Evolutionary conservation across 1,140 invertebrate species (phyloP).

Genomic region (Drosophila ananassae): DNA sequence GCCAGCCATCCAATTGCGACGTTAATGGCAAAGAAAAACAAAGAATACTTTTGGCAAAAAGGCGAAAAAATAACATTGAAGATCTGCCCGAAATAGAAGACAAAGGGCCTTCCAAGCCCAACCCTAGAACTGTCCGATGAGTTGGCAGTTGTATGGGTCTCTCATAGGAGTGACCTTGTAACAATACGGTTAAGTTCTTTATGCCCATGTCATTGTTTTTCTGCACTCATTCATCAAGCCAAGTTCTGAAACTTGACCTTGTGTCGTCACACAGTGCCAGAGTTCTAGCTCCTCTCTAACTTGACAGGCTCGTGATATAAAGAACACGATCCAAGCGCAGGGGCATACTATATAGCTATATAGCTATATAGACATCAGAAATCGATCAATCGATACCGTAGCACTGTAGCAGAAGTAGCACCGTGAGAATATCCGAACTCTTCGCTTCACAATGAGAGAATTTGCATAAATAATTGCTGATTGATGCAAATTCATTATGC

Average conservation of each 20-base stretch:
- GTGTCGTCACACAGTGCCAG: background rate
- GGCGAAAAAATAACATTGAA: slow-evolving; percentile 4
- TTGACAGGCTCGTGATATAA: slow-evolving; percentile 64
- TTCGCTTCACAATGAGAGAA: slow-evolving; percentile 23
- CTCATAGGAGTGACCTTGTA: slow-evolving; percentile 39
- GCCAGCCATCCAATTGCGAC: slow-evolving; percentile 32
- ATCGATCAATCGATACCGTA: slow-evolving; percentile 49
- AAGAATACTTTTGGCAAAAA: slow-evolving; percentile 37
- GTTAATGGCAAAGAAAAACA: slow-evolving; percentile 40
- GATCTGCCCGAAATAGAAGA: slow-evolving; percentile 26
- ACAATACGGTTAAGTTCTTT: slow-evolving; percentile 9
- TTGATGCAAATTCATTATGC: slow-evolving; percentile 65
- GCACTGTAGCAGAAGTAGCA: slow-evolving; percentile 9
- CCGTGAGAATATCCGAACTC: slow-evolving; percentile 67
- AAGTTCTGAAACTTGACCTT: slow-evolving; percentile 24
- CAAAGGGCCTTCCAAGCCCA: slow-evolving; percentile 25
- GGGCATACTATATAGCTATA: slow-evolving; percentile 1
- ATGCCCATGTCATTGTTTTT: slow-evolving; percentile 32
- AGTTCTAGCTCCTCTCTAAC: background rate
- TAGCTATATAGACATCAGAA: slow-evolving; percentile 39
- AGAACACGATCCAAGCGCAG: slow-evolving; percentile 52
- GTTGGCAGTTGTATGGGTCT: slow-evolving; percentile 15
- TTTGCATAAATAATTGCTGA: slow-evolving; percentile 80
- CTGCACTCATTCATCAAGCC: slow-evolving; percentile 35
- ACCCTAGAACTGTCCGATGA: slow-evolving; percentile 23